Evolutionary conservation across 2,888 invertebrate species (phyloP), one percentile per base, ranked within the genome.

Genomic region (Lomographa bimaculata): DNA sequence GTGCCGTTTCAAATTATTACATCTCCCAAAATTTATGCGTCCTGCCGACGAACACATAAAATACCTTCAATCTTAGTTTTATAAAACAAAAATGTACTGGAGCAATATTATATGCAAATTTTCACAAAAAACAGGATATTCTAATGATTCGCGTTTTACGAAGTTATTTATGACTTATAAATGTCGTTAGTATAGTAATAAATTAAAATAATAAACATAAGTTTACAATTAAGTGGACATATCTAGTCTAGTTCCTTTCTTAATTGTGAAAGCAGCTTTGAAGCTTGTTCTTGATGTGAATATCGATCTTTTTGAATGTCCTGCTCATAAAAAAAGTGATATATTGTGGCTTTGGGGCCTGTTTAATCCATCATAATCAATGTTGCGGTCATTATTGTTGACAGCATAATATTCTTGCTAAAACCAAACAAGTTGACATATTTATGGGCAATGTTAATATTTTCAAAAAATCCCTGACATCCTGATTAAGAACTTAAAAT

Each of bases 91-190:
- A n/a, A n/a, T n/a, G n/a, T 12, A 36, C 7, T 26, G 3, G 26
- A 42, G 25, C 30, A 32, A 25, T 29, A 12, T 25, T 30, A 7
- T 30, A 30, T 42, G 30, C 21, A 42, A 17, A 36, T 17, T 30
- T 29, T 17, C 9, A 2, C 1, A 18, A 36, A n/a, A 21, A 35
- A 36, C 42, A 36, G 30, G 36, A 42, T 42, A 5, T 36, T 8
- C 0, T 7, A 30, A 35, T 33, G 24, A 24, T 7, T 16, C 16
- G 30, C 35, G 25, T 17, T 33, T 33, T 6, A 30, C 12, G 16
- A 7, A 21, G 3, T 32, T 14, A 42, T 36, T 36, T 42, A 32
- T 19, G 27, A 12, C 32, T 17, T 23, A 12, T 32, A 37, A 25
- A 30, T 30, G 19, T 26, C 26, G 12, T n/a, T 14, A 7, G 1